Conservation (phyloP, 1,140 invertebrate genomes). For the Ctenoplectra terminalis region DNA sequence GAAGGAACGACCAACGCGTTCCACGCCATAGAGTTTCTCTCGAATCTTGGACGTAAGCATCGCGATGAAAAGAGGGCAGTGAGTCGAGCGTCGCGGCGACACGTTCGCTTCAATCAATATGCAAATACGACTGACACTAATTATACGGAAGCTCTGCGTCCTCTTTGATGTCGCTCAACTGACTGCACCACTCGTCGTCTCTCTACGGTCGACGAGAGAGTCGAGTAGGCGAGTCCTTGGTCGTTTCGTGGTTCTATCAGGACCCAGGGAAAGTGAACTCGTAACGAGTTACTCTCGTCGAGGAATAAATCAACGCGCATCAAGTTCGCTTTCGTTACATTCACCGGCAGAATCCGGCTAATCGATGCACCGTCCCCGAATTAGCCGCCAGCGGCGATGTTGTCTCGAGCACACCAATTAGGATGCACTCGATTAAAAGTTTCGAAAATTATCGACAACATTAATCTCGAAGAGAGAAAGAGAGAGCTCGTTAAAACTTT, state of each 20-base stretch:
- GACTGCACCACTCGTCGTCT: constrained; percentile 61
- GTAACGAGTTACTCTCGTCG: constrained; percentile 66
- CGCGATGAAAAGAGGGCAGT: constrained; percentile 71
- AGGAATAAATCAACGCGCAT: constrained; percentile 67
- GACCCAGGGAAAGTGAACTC: constrained; percentile 65
- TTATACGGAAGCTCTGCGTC: constrained; percentile 81
- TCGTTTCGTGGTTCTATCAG: constrained; percentile 64
- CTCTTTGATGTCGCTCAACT: constrained; percentile 79
- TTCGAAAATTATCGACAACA: constrained; percentile 51
- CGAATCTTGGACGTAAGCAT: constrained; percentile 47
- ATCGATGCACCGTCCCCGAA: constrained; percentile 50
- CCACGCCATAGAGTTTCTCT: neutral
- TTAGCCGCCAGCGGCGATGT: constrained; percentile 43
- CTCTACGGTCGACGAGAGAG: neutral
- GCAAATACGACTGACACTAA: constrained; percentile 82
- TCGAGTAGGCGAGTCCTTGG: constrained; percentile 60
- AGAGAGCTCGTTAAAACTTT: constrained; percentile 46
- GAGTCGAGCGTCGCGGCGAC: constrained; percentile 72
- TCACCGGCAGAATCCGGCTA: constrained; percentile 48
- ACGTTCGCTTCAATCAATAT: constrained; percentile 81
- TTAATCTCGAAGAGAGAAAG: constrained; percentile 39
- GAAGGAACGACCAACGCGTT: neutral
- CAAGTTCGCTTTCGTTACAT: constrained; percentile 68
- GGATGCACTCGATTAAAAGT: constrained; percentile 54
- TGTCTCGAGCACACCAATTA: constrained; percentile 50